Evolutionary conservation across 2,888 invertebrate species (phyloP), one percentile per base, ranked within the genome.

Genomic region (Helobdella robusta): DNA sequence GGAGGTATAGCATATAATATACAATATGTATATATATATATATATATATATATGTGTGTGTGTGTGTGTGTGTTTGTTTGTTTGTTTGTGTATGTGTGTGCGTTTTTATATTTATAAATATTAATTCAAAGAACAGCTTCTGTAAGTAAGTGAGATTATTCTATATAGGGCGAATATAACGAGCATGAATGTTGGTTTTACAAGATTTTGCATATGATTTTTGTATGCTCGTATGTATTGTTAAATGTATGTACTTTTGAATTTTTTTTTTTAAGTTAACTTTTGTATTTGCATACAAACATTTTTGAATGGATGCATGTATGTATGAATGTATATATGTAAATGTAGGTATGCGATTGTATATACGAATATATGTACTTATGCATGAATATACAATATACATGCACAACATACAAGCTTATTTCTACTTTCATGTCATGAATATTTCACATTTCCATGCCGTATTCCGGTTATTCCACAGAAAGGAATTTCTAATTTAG

Each of bases 41-140:
- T 40, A 40, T 40, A n/a, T 40, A 40, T 40, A n/a, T 40, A 40
- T 40, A n/a, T 40, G 44, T 40, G 44, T 40, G 44, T 40, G 44
- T 40, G 44, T 40, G n/a, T 40, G 44, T 40, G n/a, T 40, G 44
- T 40, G n/a, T 40, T 11, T 40, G n/a, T 40, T 11, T 40, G 44
- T 40, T 11, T 40, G 44, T 40, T 15, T 40, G 44, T 40, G n/a
- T 40, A n/a, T 40, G n/a, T 40, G 44, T 40, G n/a, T 40, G 44
- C n/a, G n/a, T 40, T 11, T 40, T 15, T 40, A n/a, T 40, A 40
- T 40, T 11, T 40, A 40, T 40, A n/a, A 15, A n/a, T 40, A n/a
- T 40, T 11, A 15, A 40, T 40, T 11, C n/a, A 40, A 15, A n/a
- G 11, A 40, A 15, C 11, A 15, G n/a, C n/a, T 11, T 40, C 11